A percentile compares a stretch with the other conserved stretches of the same genome.
These are phyloP conservation scores for Pseudomyrmex cubaensis DNA, from an alignment of 1,140 invertebrate genomes.

Conservation along the genomic window DNA sequence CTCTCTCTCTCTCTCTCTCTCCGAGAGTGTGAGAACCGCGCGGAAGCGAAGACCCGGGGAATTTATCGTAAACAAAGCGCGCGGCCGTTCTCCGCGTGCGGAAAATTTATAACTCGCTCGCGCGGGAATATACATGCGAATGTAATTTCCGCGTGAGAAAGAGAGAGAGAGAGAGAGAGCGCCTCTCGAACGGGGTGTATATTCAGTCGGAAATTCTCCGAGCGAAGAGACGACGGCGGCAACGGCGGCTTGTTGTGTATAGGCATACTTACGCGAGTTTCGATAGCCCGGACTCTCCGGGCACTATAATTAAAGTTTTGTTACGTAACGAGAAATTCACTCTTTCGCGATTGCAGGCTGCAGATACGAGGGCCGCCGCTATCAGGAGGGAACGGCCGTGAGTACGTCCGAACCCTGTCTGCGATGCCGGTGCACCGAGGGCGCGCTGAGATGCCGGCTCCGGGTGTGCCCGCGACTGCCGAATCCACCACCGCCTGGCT, in stretches of 20 bases:
- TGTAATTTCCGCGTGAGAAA: too few relatives aligned
- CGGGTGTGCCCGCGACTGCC: conserved; percentile 91
- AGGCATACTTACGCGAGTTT: conserved; percentile 18
- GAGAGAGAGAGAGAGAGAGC: too few relatives aligned
- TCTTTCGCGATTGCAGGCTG: conserved; percentile 85
- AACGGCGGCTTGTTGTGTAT: too few relatives aligned
- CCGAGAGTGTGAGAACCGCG: too few relatives aligned
- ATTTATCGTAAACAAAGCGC: not conserved
- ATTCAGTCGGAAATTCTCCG: not conserved
- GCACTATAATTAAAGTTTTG: conserved; percentile 57
- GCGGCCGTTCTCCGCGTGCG: too few relatives aligned
- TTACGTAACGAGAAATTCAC: conserved; percentile 54
- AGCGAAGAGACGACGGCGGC: too few relatives aligned
- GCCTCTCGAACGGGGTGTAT: not conserved
- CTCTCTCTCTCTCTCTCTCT: too few relatives aligned
- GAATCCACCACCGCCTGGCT: conserved; percentile 90
- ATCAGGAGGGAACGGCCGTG: conserved; percentile 88
- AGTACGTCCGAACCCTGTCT: conserved; percentile 91
- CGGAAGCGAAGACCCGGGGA: too few relatives aligned
- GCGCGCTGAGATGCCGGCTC: conserved; percentile 90
- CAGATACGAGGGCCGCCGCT: conserved; percentile 88
- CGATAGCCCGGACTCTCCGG: conserved; percentile 20
- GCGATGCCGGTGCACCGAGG: conserved; percentile 90
- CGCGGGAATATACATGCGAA: too few relatives aligned
- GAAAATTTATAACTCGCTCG: not conserved